A percentile compares a stretch with the other conserved stretches of the same genome.
These are phyloP conservation scores for Helogale parvula DNA, from an alignment of 2,113 vertebrate species.

Conservation along the genomic window DNA sequence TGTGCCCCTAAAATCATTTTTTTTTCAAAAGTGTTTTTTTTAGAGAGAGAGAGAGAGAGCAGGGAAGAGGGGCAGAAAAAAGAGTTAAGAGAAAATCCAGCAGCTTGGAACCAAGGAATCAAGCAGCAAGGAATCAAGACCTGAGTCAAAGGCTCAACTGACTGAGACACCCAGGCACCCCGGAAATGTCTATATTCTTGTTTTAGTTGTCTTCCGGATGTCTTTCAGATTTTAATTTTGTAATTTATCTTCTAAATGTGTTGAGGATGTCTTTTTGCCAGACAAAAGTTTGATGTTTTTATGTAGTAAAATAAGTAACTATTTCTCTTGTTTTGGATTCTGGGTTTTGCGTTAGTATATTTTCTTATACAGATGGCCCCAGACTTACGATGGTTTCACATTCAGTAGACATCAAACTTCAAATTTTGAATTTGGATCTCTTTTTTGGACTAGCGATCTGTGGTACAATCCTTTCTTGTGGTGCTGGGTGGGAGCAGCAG, in stretches of 20 bases:
- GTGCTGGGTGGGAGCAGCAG: not conserved
- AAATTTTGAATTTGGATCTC: not conserved
- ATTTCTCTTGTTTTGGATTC: not conserved
- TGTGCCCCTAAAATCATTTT: too few relatives aligned
- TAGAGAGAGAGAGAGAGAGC: not conserved
- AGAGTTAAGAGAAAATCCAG: not conserved
- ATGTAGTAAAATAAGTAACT: not conserved
- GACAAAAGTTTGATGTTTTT: not conserved
- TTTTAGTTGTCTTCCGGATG: slow-evolving; percentile 18
- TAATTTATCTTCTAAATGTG: slow-evolving; percentile 5
- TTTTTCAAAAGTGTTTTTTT: not conserved
- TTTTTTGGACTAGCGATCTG: not conserved
- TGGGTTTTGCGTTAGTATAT: not conserved
- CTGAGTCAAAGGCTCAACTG: not conserved
- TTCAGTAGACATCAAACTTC: not conserved
- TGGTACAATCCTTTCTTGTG: not conserved
- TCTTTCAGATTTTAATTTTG: not conserved
- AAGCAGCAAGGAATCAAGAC: too few relatives aligned
- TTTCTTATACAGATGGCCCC: not conserved
- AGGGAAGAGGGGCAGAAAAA: not conserved
- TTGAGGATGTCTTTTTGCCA: not conserved
- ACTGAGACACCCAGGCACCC: not conserved
- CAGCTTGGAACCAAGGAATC: too few relatives aligned
- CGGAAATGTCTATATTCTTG: not conserved
- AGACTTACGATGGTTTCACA: not conserved